Base-by-base conservation (phyloP, 2,888 invertebrate species). In the Tinea semifulvella region DNA sequence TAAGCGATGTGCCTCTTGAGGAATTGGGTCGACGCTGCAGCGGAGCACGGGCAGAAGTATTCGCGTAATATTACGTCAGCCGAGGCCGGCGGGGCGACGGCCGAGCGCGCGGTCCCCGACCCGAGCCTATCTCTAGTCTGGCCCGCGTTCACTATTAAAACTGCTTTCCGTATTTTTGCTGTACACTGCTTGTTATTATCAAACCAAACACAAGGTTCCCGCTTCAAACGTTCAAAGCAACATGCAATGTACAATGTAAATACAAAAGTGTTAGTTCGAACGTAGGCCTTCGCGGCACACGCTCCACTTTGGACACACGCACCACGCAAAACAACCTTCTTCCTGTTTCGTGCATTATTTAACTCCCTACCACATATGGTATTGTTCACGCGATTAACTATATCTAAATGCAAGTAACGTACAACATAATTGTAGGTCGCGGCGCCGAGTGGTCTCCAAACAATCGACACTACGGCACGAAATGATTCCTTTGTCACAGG, bases 11-110 rank as follows among this genome's bases (percentile, higher is more conserved):
- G 73, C 70, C 76, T 76, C 73, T 68, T 61, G 63, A 74, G 74
- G 77, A 80, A 80, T 77, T 79, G 60, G 79, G 79, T 77, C 79
- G 77, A 55, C 58, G 64, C 58, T 64, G 57, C 31, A 43, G 45
- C 39, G 55, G 56, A 57, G 38, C 13, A 42, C 61, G 57, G 57
- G 53, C 60, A 61, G 65, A 61, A 74, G 75, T 74, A 76, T 77
- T 74, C 76, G 77, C 79, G 71, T 76, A 75, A 76, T 68, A 70
- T 80, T 80, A 79, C 79, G 80, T 80, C 79, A 80, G 76, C 71
- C 19, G 44, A 16, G 36, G 20, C 20, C 18, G 39, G n/a, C 8
- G 25, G 79, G 72, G 61, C 77, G 66, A 68, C 71, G 76, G 70
- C 79, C 79, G 68, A 73, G 66, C 68, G 56, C 17, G 52, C 74